These are phyloP conservation scores for Cryptoleucopteryx plumbea DNA, from an alignment of 2,113 vertebrate genomes.

Conservation along the genomic window DNA sequence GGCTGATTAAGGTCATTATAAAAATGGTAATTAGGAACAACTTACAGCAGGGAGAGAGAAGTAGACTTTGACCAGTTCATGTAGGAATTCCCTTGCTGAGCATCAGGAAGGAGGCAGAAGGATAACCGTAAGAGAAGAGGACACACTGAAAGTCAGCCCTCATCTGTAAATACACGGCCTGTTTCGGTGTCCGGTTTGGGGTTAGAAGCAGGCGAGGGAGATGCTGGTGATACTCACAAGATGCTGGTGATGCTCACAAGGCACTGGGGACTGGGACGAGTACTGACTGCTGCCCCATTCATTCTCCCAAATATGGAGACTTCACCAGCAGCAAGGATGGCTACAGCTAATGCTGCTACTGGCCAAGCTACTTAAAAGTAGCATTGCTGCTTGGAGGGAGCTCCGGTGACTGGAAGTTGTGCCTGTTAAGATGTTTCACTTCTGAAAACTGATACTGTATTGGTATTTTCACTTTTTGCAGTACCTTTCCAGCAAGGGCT, in stretches of 20 bases:
- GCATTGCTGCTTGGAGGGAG: neutral
- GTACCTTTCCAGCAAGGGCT: neutral
- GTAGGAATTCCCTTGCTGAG: neutral
- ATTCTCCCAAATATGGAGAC: accelerated
- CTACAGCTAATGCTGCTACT: neutral
- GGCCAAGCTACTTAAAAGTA: accelerated
- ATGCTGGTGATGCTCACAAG: neutral
- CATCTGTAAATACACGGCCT: accelerated
- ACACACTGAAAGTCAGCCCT: neutral
- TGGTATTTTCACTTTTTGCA: neutral
- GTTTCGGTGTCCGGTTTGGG: accelerated
- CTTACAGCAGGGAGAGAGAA: neutral
- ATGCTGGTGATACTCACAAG: neutral
- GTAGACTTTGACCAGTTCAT: neutral
- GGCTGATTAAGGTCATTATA: neutral
- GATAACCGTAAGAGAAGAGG: neutral
- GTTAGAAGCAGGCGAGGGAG: neutral
- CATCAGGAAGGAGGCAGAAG: neutral
- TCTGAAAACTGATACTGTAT: neutral
- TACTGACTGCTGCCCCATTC: accelerated
- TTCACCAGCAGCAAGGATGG: neutral
- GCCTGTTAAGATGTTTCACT: neutral
- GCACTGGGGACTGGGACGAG: too few relatives aligned
- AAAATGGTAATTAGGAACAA: neutral
- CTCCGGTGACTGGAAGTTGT: accelerated